Evolutionary conservation across 1,140 invertebrate genomes (phyloP).

Genomic region (Asbolus verrucosus): DNA sequence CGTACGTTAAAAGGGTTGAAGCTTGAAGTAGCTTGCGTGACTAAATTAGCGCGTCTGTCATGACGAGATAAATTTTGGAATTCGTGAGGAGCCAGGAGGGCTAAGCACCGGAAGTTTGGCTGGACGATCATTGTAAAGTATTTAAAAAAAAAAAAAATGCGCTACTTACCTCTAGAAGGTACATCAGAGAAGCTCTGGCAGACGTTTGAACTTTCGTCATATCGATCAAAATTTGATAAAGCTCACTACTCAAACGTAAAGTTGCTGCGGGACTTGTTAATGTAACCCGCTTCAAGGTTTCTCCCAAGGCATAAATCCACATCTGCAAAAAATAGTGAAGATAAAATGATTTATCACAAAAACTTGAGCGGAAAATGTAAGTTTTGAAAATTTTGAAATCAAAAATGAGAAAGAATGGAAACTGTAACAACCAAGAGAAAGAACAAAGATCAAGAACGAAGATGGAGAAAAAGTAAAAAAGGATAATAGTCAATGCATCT

Average conservation of each 20-base stretch:
- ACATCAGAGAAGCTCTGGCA: conserved; percentile 70
- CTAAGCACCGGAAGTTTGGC: no score
- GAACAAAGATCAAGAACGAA: no score
- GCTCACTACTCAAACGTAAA: conserved; percentile 68
- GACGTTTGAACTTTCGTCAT: conserved; percentile 67
- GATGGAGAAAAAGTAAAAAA: no score
- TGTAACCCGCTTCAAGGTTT: conserved; percentile 68
- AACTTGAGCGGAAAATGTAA: background rate
- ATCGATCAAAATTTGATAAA: conserved; percentile 69
- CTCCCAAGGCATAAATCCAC: conserved; percentile 73
- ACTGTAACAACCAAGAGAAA: no score
- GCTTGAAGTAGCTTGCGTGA: no score
- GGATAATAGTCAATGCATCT: no score
- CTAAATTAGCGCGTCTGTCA: no score
- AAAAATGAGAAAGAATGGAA: no score
- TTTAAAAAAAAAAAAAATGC: no score
- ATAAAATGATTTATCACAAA: conserved; percentile 7
- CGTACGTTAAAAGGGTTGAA: no score
- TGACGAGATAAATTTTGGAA: no score
- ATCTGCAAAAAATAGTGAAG: conserved; percentile 66
- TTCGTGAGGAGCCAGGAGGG: no score
- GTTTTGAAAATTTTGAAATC: background rate
- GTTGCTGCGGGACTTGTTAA: conserved; percentile 66
- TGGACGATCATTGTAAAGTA: background rate
- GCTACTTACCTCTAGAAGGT: conserved; percentile 66